Conservation (phyloP, 2,113 vertebrate species). For the Chauna torquata region DNA sequence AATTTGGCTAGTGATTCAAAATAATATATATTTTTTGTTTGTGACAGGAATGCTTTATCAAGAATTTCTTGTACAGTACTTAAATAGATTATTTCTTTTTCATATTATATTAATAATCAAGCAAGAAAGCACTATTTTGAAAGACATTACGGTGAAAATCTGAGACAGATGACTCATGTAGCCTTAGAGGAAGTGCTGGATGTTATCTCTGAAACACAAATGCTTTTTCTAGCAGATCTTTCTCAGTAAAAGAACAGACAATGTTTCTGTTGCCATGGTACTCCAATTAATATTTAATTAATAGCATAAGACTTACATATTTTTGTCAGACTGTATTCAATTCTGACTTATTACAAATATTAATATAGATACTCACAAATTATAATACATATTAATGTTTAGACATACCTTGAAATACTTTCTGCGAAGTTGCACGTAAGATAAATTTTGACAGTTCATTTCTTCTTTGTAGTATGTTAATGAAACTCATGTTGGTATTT, state of each 20-base stretch:
- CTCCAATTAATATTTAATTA: constrained; percentile 67
- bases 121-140: not conserved
- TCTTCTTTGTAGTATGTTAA: not conserved
- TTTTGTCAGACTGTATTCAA: not conserved
- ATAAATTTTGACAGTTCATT: not conserved
- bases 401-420: not conserved
- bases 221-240: not conserved
- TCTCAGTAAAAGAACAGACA: not conserved
- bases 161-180: not conserved
- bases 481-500: not conserved
- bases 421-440: not conserved
- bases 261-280: constrained; percentile 64
- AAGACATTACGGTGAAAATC: not conserved
- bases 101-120: not conserved
- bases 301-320: not conserved
- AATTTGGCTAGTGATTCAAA: not conserved
- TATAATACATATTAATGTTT: not conserved
- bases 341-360: not conserved
- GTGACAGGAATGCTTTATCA: not conserved
- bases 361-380: not conserved
- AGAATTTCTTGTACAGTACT: not conserved
- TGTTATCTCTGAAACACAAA: constrained; percentile 14
- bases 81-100: not conserved
- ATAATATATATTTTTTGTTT: not conserved
- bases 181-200: constrained; percentile 12